phyloP scores from a whole-genome alignment of 30 jellyfish, hydroid and myxozoan species.

The Cassiopea andromeda region DNA sequence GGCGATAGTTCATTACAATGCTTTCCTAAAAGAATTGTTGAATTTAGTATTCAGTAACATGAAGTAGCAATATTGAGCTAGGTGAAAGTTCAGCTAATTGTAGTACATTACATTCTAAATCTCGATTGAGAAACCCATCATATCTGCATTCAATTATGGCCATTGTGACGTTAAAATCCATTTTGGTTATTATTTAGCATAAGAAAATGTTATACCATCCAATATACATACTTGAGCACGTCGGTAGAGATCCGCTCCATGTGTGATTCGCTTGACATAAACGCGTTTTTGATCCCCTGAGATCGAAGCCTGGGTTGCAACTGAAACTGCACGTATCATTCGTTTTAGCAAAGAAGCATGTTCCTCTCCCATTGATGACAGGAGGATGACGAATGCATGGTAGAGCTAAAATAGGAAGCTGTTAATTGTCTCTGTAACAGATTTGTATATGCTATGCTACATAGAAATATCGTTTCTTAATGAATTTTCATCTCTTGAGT shows the following conservation, averaged over 20 bases:
- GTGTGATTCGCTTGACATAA: slow-evolving; percentile 67
- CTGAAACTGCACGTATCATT: slow-evolving; percentile 58
- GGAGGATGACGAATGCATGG: slow-evolving; percentile 79
- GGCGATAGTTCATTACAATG: slow-evolving; percentile 40
- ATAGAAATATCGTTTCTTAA: not conserved
- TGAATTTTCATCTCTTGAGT: not conserved
- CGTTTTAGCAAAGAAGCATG: slow-evolving; percentile 70
- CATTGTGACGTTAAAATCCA: no score
- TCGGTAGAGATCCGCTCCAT: slow-evolving; percentile 77
- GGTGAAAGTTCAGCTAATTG: no score
- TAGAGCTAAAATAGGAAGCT: slow-evolving; percentile 11
- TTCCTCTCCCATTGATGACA: slow-evolving; percentile 65
- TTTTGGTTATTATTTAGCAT: no score
- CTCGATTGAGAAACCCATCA: no score
- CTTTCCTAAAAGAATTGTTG: slow-evolving; percentile 23
- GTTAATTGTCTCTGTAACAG: not conserved
- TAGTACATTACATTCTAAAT: no score
- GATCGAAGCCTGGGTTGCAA: slow-evolving; percentile 62
- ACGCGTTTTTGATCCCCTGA: slow-evolving; percentile 68
- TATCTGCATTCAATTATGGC: no score
- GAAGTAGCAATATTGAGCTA: not conserved
- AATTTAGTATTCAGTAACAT: not conserved
- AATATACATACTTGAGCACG: slow-evolving; percentile 58
- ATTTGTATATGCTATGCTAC: not conserved
- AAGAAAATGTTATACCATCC: no score